Evolutionary conservation across 2,888 invertebrate species (phyloP).

Genomic region (Mystacides longicornis): DNA sequence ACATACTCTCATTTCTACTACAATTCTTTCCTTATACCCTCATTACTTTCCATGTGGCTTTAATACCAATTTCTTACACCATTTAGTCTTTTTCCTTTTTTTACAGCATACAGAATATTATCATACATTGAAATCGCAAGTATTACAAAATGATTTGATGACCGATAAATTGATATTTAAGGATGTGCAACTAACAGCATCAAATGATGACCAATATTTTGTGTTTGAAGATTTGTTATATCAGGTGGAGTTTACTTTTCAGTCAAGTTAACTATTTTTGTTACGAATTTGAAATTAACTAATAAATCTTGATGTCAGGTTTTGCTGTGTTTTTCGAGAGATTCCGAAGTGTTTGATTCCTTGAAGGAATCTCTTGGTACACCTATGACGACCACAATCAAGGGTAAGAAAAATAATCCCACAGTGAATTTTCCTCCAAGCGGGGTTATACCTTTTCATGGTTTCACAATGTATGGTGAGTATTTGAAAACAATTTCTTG

Average conservation of each 20-base stretch:
- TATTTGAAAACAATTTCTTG: neutral
- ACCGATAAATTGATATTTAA: conserved; percentile 92
- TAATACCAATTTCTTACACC: too few species aligned
- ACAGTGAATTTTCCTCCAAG: conserved; percentile 83
- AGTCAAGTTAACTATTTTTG: too few species aligned
- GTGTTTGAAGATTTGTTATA: conserved; percentile 94
- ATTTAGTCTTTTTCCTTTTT: conserved; percentile 10
- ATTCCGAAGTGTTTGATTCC: conserved; percentile 68
- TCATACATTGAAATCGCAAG: conserved; percentile 70
- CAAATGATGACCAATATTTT: conserved; percentile 96
- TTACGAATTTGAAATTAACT: neutral
- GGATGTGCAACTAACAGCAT: conserved; percentile 91
- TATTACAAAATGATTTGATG: conserved; percentile 83
- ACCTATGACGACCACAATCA: conserved; percentile 66
- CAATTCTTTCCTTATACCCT: too few species aligned
- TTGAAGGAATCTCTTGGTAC: conserved; percentile 54
- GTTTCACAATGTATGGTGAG: conserved; percentile 95
- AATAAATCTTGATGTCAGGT: conserved; percentile 40
- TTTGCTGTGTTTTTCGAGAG: conserved; percentile 86
- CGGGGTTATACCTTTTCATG: conserved; percentile 93
- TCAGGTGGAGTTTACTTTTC: too few species aligned
- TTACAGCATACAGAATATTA: conserved; percentile 68
- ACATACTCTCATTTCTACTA: too few species aligned
- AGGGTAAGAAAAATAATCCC: conserved; percentile 64
- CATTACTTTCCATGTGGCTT: too few species aligned